A percentile compares a stretch with the other conserved stretches of the same genome.
Evolutionary conservation across 2,797 vertebrate genomes (phyloP).

Genomic region (Threskiornis aethiopicus): DNA sequence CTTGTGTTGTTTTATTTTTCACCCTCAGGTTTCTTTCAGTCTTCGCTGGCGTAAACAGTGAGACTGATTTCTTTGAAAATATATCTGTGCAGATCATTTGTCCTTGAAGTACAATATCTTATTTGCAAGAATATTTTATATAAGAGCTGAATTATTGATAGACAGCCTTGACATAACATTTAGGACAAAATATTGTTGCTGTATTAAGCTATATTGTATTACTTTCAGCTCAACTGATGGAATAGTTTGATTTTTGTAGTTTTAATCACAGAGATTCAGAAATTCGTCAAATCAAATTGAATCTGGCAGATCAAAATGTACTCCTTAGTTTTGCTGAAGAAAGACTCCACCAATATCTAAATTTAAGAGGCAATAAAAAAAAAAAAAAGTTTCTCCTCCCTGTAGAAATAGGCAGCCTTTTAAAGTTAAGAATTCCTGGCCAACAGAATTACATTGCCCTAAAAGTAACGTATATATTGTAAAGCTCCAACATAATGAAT

Average conservation of each 20-base stretch:
- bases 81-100: background rate
- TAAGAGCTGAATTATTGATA: slow-evolving; percentile 31
- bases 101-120: background rate
- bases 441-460: background rate
- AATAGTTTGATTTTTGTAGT: background rate
- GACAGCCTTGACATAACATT: background rate
- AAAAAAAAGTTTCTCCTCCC: background rate
- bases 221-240: background rate
- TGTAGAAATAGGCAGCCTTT: background rate
- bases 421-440: background rate
- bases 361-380: background rate
- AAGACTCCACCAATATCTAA: background rate
- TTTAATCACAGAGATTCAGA: background rate
- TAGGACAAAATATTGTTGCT: background rate
- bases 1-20: background rate
- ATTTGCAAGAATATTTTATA: slow-evolving; percentile 6
- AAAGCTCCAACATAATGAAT: background rate
- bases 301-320: background rate
- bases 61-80: background rate
- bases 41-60: background rate
- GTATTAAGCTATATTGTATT: background rate
- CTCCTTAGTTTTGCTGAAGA: background rate
- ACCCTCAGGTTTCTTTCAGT: background rate
- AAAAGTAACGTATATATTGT: background rate
- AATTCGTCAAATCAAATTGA: background rate